Percentiles rank a stretch among this genome's conserved stretches.
phyloP scores from a whole-genome alignment of 1,140 invertebrate species.

The Ctenoplectra terminalis region DNA sequence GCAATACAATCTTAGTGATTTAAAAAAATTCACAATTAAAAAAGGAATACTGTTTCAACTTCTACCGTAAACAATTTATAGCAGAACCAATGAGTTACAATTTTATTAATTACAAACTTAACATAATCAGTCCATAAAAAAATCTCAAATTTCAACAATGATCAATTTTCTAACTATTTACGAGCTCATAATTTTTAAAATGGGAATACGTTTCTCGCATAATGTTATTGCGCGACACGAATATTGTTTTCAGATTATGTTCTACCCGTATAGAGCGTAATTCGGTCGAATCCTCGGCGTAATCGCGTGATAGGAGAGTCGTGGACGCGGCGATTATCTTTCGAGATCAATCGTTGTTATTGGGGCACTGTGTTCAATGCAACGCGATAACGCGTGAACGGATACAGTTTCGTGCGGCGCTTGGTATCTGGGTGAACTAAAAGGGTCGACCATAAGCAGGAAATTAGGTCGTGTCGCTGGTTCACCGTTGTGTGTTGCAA shows the following conservation, averaged over 20 bases:
- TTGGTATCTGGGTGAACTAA: slow-evolving; percentile 47
- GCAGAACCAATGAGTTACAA: not conserved
- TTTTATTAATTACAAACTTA: not conserved
- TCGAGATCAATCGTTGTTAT: slow-evolving; percentile 31
- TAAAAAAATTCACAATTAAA: too few relatives aligned
- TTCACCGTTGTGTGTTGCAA: slow-evolving; percentile 49
- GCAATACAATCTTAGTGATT: too few relatives aligned
- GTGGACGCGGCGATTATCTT: not conserved
- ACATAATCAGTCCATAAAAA: not conserved
- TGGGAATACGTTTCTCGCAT: not conserved
- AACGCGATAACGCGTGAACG: slow-evolving; percentile 41
- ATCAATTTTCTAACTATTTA: not conserved
- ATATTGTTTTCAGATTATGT: not conserved
- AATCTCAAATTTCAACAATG: not conserved
- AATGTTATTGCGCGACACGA: not conserved
- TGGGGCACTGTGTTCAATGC: slow-evolving; percentile 57
- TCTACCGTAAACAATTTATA: not conserved
- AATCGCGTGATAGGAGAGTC: not conserved
- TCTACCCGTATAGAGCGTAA: not conserved
- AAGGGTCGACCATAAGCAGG: slow-evolving; percentile 38
- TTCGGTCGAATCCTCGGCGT: not conserved
- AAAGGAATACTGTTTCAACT: too few relatives aligned
- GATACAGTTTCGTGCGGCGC: slow-evolving; percentile 6
- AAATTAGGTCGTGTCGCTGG: slow-evolving; percentile 54
- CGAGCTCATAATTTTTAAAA: not conserved